Base-by-base conservation (phyloP, 64 coral and sea anemone species). In the Trachythela sp. region DNA sequence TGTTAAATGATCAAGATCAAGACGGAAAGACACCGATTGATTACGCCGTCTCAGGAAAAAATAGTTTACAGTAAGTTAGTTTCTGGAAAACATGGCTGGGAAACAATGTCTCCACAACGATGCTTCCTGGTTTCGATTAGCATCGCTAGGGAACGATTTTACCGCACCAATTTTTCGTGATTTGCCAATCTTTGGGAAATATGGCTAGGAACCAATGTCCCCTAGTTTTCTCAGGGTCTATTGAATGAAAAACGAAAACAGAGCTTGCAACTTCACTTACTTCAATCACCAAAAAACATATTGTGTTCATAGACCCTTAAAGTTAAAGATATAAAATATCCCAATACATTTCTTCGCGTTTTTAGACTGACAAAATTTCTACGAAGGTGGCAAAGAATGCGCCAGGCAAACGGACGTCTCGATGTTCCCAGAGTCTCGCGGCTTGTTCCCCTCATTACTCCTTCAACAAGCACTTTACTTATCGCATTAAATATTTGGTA, bases 21-120 rank as follows among this genome's bases (percentile, higher is more conserved):
- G 70, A 89, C 39, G 91, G 91, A 43, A 94, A 94, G 42, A 94
- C 96, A 34, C 93, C 96, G 24, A 18, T 99, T 34, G 93, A 98
- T 86, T 91, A 94, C 86, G 91, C 95, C 30, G 35, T 13, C 2
- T 5, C 75, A 37, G 18, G 2, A 17, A 39, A 17, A 80, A 39
- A 35, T 11, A 80, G 75, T 80, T 80, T 80, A 80, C 75, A 30
- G 75, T 80, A 15, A 36, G 75, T 80, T 80, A 14, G 10, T 34
- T n/a, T n/a, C n/a, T n/a, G n/a, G n/a, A n/a, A n/a, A n/a, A n/a
- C n/a, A n/a, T n/a, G n/a, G n/a, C n/a, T n/a, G n/a, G n/a, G n/a
- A n/a, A n/a, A n/a, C n/a, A n/a, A n/a, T n/a, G n/a, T n/a, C n/a
- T n/a, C n/a, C n/a, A n/a, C n/a, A n/a, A n/a, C n/a, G n/a, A n/a